phyloP scores from a whole-genome alignment of 2,797 vertebrate species.

The Sebastes baramenuke region DNA sequence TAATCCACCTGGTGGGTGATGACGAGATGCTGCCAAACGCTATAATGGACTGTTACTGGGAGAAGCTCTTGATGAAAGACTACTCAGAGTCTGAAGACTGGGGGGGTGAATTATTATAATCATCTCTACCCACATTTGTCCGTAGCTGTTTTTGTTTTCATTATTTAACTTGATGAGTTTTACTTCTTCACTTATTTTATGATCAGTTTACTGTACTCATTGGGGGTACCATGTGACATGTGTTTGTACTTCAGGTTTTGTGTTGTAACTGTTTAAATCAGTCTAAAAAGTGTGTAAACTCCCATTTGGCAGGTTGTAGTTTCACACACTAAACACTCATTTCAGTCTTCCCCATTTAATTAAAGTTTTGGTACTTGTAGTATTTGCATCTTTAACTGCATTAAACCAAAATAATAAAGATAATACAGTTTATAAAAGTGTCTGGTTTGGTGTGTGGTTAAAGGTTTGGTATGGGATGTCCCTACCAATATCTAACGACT shows the following conservation, averaged over 20 bases:
- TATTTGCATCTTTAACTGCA: background rate
- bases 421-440: background rate
- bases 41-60: slow-evolving; percentile 86
- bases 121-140: background rate
- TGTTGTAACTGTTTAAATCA: background rate
- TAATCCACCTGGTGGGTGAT: slow-evolving; percentile 75
- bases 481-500: too few species aligned
- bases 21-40: slow-evolving; percentile 85
- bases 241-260: background rate
- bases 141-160: background rate
- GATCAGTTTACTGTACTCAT: background rate
- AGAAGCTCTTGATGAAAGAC: slow-evolving; percentile 72
- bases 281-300: too few species aligned
- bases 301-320: too few species aligned
- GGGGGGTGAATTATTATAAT: background rate
- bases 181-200: background rate
- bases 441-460: accelerated
- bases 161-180: background rate
- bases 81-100: slow-evolving; percentile 49
- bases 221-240: background rate
- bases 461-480: too few species aligned
- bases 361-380: background rate
- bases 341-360: background rate
- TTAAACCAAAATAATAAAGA: background rate
- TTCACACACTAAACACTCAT: background rate